Conservation (phyloP, 1,140 invertebrate genomes). For the Callitettix versicolor region DNA sequence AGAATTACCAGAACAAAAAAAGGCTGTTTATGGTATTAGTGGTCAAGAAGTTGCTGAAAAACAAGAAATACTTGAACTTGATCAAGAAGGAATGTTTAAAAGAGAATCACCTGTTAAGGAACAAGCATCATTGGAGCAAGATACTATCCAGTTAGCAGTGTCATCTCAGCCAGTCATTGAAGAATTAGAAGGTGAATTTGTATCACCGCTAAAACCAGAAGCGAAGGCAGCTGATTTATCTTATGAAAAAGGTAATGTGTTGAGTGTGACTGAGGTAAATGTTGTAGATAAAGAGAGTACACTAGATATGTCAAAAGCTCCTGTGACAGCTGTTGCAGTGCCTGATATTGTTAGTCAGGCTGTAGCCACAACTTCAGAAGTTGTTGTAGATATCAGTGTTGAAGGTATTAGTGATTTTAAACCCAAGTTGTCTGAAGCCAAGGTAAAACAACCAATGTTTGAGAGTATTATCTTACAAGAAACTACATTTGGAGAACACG, state of each 20-base stretch:
- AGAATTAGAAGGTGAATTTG: slow-evolving; percentile 28
- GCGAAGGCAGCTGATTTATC: slow-evolving; percentile 19
- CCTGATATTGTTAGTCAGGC: slow-evolving; percentile 38
- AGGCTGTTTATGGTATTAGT: slow-evolving; percentile 30
- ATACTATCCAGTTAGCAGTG: slow-evolving; percentile 39
- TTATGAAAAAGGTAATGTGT: slow-evolving; percentile 21
- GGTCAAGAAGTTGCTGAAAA: slow-evolving; percentile 30
- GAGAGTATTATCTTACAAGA: slow-evolving; percentile 42
- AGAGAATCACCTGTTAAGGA: slow-evolving; percentile 21
- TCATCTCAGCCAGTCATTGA: slow-evolving; percentile 40
- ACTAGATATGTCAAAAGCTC: slow-evolving; percentile 27
- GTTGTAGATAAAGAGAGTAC: slow-evolving; percentile 32
- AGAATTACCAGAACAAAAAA: slow-evolving; percentile 19
- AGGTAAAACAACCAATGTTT: slow-evolving; percentile 31
- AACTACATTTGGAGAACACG: slow-evolving; percentile 38
- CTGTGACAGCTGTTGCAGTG: slow-evolving; percentile 33
- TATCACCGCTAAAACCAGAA: slow-evolving; percentile 16
- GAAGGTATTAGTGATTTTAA: slow-evolving; percentile 30
- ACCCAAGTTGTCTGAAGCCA: slow-evolving; percentile 32
- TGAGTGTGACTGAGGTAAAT: slow-evolving; percentile 22
- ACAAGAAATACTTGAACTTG: slow-evolving; percentile 25
- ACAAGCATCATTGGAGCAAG: slow-evolving; percentile 26
- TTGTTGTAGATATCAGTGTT: slow-evolving; percentile 32
- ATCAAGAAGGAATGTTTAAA: slow-evolving; percentile 22
- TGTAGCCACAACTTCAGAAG: slow-evolving; percentile 41